Percentiles rank a stretch among this genome's conserved stretches.
Evolutionary conservation across 2,888 invertebrate species (phyloP).

Genomic region (Eulithis prunata): DNA sequence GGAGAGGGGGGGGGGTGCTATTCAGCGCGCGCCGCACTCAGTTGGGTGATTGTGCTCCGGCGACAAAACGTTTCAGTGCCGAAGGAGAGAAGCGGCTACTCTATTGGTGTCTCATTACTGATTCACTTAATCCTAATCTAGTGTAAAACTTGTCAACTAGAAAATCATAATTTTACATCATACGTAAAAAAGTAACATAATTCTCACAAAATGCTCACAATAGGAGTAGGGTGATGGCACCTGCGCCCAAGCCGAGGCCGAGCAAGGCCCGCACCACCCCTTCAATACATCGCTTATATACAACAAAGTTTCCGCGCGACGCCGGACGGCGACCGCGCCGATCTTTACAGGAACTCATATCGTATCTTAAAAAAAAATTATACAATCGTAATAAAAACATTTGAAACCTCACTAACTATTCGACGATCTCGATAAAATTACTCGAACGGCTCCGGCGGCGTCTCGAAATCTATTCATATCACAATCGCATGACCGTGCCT

Average conservation of each 20-base stretch:
- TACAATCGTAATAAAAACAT: slow-evolving; percentile 83
- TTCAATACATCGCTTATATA: slow-evolving; percentile 77
- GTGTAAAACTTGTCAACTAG: slow-evolving; percentile 83
- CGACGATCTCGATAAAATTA: slow-evolving; percentile 82
- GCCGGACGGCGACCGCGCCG: slow-evolving; percentile 66
- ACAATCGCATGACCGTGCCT: slow-evolving; percentile 84
- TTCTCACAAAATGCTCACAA: slow-evolving; percentile 83
- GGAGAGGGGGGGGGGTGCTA: neutral
- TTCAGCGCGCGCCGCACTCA: slow-evolving; percentile 40
- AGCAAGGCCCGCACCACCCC: slow-evolving; percentile 53
- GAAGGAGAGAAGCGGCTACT: slow-evolving; percentile 83
- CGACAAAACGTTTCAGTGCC: slow-evolving; percentile 77
- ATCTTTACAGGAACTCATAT: slow-evolving; percentile 84
- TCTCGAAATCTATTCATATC: slow-evolving; percentile 83
- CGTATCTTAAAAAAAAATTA: slow-evolving; percentile 81
- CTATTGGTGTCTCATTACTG: slow-evolving; percentile 84
- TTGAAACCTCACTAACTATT: slow-evolving; percentile 84
- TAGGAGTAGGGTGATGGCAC: slow-evolving; percentile 78
- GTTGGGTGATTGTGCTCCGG: slow-evolving; percentile 67
- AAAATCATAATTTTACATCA: slow-evolving; percentile 76
- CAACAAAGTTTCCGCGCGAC: slow-evolving; percentile 74
- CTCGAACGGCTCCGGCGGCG: slow-evolving; percentile 80
- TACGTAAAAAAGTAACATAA: slow-evolving; percentile 82
- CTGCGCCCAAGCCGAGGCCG: slow-evolving; percentile 65
- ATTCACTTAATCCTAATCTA: slow-evolving; percentile 83